Evolutionary conservation across 2,888 invertebrate species (phyloP).

Genomic region (Tanaodytes sp.): DNA sequence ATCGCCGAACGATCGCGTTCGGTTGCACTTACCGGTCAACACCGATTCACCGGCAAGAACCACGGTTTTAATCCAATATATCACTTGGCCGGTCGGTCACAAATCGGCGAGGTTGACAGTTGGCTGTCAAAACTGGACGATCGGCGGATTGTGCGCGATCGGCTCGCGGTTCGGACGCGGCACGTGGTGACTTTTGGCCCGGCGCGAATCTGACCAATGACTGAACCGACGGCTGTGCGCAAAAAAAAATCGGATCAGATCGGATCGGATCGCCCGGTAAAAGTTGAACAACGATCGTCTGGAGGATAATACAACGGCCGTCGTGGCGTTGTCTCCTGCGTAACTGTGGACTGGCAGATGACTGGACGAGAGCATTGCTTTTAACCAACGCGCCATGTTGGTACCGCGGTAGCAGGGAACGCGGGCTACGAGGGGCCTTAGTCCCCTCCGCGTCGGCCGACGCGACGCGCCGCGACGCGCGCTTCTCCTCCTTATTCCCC

Average conservation of each 20-base stretch:
- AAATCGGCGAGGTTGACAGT: neutral
- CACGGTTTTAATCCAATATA: slow-evolving; percentile 35
- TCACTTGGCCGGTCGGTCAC: slow-evolving; percentile 26
- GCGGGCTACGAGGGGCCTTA: slow-evolving; percentile 55
- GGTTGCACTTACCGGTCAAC: slow-evolving; percentile 25
- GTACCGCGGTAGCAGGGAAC: slow-evolving; percentile 63
- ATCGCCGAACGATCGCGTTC: neutral
- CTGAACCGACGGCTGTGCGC: too few species aligned
- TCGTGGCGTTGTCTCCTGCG: slow-evolving; percentile 49
- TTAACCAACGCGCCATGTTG: slow-evolving; percentile 72
- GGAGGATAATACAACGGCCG: slow-evolving; percentile 15
- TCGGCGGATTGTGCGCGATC: too few species aligned
- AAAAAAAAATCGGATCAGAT: too few species aligned
- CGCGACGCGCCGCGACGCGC: slow-evolving; percentile 40
- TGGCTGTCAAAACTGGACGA: neutral
- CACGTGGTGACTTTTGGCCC: too few species aligned
- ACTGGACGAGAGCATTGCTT: slow-evolving; percentile 69
- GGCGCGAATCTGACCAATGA: too few species aligned
- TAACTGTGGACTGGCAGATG: slow-evolving; percentile 65
- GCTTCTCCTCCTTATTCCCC: slow-evolving; percentile 49
- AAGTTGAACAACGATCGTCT: slow-evolving; percentile 11
- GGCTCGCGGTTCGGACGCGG: too few species aligned
- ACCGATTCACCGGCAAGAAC: neutral
- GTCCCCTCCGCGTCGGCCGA: slow-evolving; percentile 49
- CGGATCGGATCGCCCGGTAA: slow-evolving; percentile 26